These are phyloP conservation scores for Aphidius gifuensis DNA, from an alignment of 1,140 invertebrate genomes.

Conservation along the genomic window DNA sequence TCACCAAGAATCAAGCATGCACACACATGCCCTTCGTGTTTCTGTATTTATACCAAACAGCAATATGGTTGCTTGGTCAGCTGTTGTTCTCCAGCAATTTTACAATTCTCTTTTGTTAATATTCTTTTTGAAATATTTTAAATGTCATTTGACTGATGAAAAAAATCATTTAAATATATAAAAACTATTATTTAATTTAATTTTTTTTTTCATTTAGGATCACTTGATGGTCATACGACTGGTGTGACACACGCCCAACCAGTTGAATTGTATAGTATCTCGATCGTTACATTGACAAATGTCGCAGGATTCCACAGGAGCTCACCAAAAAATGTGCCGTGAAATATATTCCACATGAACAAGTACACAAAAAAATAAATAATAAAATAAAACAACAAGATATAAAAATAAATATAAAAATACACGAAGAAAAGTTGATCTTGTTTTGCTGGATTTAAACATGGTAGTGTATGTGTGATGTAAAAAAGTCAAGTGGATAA, in stretches of 20 bases:
- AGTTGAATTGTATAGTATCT: slow-evolving; percentile 20
- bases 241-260: slow-evolving; percentile 15
- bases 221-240: background rate
- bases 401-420: slow-evolving; percentile 9
- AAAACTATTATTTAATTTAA: too few species aligned
- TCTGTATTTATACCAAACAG: background rate
- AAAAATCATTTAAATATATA: too few species aligned
- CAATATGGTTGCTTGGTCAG: too few species aligned
- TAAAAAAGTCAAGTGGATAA: slow-evolving; percentile 22
- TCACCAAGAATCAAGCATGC: slow-evolving; percentile 15
- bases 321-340: slow-evolving; percentile 4
- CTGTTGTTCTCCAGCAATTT: too few species aligned
- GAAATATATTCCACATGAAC: background rate
- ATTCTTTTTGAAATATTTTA: too few species aligned
- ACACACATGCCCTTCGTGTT: background rate
- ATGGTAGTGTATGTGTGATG: background rate
- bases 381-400: background rate
- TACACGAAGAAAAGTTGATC: slow-evolving; percentile 3
- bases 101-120: too few species aligned
- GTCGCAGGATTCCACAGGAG: slow-evolving; percentile 21
- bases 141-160: too few species aligned
- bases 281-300: slow-evolving; percentile 21
- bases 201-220: too few species aligned
- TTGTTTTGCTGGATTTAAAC: background rate
- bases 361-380: background rate